Base-by-base conservation (phyloP, 2,797 vertebrate genomes). In the Varecia variegata region DNA sequence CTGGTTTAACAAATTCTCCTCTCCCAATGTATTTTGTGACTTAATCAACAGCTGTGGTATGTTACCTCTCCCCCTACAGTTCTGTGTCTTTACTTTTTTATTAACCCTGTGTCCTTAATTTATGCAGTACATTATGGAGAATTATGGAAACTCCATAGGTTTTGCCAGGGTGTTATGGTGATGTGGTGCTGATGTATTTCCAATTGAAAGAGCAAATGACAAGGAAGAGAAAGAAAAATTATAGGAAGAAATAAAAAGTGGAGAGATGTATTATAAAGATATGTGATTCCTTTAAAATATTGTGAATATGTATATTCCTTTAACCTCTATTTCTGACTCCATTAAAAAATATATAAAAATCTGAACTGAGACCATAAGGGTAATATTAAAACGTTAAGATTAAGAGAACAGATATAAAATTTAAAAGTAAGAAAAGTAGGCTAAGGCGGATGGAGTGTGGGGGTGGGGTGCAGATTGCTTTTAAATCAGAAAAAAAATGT, bases 281-380 rank as follows among this genome's bases (percentile, higher is more conserved):
- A 77, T 27, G 14, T 21, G 23, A 1, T 52, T 89, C 54, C 43
- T 83, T 88, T 87, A 91, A 93, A 83, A 84, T 50, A 79, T 14
- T 40, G 50, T 2, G 1, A 5, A 68, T 30, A 60, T 32, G 54
- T 2, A 65, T 14, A 65, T 27, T 2, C 23, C 5, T 85, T 23
- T 84, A 23, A 73, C 62, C 7, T 73, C n/a, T 89, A 38, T 45
- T 54, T 43, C 52, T 73, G 17, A 54, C 27, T 73, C 25, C 67
- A 50, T 92, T 94, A 83, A 82, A 95, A 89, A 77, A 38, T 56
- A 56, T 58, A 65, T 76, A 40, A 93, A 90, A 96, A 85, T 82
- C 74, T 92, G 74, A 94, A 52, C 40, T 38, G 25, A 95, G 79
- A 68, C 15, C 25, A 23, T 23, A 88, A 85, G 10, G 11, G 10